These are phyloP conservation scores for Pantelozetes paolii DNA, from an alignment of 2,888 invertebrate species.

Conservation along the genomic window DNA sequence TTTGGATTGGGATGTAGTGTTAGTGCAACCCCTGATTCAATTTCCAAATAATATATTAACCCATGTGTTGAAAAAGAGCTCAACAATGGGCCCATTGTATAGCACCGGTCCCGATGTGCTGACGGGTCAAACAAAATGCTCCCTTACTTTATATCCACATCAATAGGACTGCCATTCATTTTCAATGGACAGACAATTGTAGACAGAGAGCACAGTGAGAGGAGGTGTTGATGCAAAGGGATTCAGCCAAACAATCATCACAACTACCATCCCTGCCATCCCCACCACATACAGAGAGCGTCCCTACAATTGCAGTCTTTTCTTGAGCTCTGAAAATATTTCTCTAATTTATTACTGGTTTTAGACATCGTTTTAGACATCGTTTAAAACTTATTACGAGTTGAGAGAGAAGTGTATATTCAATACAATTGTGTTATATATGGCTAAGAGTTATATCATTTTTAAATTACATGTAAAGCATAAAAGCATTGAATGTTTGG, in stretches of 20 bases:
- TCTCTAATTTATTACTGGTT: conserved; percentile 5
- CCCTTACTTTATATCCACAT: conserved; percentile 29
- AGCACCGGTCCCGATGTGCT: conserved; percentile 33
- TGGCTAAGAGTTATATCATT: conserved; percentile 20
- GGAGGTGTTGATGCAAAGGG: conserved; percentile 34
- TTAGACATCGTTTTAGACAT: no score
- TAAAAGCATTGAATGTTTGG: background rate
- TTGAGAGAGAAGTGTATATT: background rate
- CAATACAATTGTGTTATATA: background rate
- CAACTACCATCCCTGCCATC: background rate
- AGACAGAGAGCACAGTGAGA: background rate
- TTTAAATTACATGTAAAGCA: conserved; percentile 22
- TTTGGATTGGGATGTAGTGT: conserved; percentile 17
- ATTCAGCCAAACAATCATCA: conserved; percentile 26
- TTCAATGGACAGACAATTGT: conserved; percentile 29
- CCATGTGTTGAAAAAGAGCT: conserved; percentile 34
- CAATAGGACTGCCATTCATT: conserved; percentile 11
- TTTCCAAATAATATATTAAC: conserved; percentile 36
- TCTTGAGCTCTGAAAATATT: background rate
- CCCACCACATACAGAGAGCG: background rate
- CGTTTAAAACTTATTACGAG: conserved; percentile 30
- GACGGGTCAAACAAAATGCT: conserved; percentile 36
- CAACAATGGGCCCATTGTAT: conserved; percentile 14
- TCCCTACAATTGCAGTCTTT: background rate
- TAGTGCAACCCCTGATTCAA: conserved; percentile 28